Conservation (phyloP, 2,797 vertebrate species). For the Zalophus californianus region DNA sequence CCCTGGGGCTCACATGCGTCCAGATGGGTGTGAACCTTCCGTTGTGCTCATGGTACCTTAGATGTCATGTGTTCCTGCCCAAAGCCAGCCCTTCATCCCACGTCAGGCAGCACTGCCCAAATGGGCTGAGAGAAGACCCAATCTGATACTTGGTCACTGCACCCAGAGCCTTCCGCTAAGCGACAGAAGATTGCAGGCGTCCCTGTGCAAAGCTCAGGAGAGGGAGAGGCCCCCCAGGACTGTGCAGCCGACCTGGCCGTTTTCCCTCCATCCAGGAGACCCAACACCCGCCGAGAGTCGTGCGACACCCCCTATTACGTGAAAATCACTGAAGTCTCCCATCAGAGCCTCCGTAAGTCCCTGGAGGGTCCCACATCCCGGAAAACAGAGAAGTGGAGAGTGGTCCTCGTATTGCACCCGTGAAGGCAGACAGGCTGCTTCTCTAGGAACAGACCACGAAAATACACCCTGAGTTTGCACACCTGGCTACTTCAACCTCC, state of each 20-base stretch:
- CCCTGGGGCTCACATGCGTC: neutral
- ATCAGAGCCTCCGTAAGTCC: neutral
- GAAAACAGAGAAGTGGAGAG: neutral
- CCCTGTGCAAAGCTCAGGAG: neutral
- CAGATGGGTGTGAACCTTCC: neutral
- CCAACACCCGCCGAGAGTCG: neutral
- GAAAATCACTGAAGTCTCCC: neutral
- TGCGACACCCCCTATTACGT: neutral
- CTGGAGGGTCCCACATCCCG: neutral
- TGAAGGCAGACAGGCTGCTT: neutral
- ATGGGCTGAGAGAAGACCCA: neutral
- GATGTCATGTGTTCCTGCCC: neutral
- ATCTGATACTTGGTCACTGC: fast-evolving
- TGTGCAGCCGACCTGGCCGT: too few relatives aligned
- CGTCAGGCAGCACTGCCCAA: neutral
- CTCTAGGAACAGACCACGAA: neutral
- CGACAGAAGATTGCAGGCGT: fast-evolving
- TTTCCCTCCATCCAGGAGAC: too few relatives aligned
- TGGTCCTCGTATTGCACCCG: neutral
- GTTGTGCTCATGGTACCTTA: neutral
- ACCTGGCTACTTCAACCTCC: neutral
- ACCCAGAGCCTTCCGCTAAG: too few relatives aligned
- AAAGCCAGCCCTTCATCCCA: neutral
- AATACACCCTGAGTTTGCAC: neutral
- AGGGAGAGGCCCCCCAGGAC: neutral